These are phyloP conservation scores for Melipona beecheii DNA, from an alignment of 2,888 invertebrate species.

Conservation along the genomic window DNA sequence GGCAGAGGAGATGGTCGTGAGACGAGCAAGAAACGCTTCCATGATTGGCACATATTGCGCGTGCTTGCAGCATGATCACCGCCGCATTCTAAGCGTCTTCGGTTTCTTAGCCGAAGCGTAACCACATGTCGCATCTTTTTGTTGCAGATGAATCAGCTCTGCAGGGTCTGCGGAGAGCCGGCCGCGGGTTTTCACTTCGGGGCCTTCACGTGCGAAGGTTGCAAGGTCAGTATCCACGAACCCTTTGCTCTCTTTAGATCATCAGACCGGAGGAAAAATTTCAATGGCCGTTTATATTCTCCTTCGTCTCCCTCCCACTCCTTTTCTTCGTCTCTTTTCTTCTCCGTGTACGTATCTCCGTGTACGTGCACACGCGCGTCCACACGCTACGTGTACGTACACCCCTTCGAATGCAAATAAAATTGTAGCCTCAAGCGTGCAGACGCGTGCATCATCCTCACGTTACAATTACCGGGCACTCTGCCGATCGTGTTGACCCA, in stretches of 20 bases:
- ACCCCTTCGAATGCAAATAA: slow-evolving; percentile 41
- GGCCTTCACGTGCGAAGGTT: slow-evolving; percentile 82
- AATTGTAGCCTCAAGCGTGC: slow-evolving; percentile 42
- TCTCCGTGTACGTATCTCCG: neutral
- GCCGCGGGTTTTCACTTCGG: slow-evolving; percentile 83
- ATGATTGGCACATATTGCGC: slow-evolving; percentile 68
- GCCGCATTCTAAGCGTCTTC: slow-evolving; percentile 56
- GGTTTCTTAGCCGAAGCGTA: slow-evolving; percentile 59
- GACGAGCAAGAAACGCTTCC: slow-evolving; percentile 44
- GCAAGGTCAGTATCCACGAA: slow-evolving; percentile 77
- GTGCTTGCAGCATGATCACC: slow-evolving; percentile 55
- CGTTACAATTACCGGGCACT: slow-evolving; percentile 39
- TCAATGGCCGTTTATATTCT: slow-evolving; percentile 46
- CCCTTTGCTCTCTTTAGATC: slow-evolving; percentile 51
- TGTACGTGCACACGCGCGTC: neutral
- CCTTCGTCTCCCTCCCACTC: neutral
- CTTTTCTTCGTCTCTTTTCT: neutral
- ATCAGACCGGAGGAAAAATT: slow-evolving; percentile 23
- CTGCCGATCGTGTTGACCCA: slow-evolving; percentile 13
- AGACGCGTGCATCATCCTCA: slow-evolving; percentile 40
- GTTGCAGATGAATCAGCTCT: slow-evolving; percentile 82
- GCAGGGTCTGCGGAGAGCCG: slow-evolving; percentile 82
- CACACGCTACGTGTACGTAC: neutral
- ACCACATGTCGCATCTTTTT: slow-evolving; percentile 69
- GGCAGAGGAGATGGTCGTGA: slow-evolving; percentile 20